A percentile compares a stretch with the other conserved stretches of the same genome.
Evolutionary conservation across 2,888 invertebrate species (phyloP).

Genomic region (Apamea epomidion): DNA sequence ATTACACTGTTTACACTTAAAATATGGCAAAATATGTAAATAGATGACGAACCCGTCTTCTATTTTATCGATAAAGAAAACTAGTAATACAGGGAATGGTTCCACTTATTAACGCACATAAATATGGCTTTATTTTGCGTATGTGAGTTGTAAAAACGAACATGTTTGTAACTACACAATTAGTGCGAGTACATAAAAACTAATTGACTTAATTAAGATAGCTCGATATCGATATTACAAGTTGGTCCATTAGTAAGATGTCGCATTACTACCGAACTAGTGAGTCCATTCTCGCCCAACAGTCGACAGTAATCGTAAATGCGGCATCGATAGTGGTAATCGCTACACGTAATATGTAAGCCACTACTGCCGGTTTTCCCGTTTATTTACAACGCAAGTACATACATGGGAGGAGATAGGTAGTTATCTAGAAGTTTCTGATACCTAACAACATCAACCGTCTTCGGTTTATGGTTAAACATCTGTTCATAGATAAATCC

Average conservation of each 20-base stretch:
- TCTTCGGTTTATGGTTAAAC: conserved; percentile 16
- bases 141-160: conserved; percentile 45
- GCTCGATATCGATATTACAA: conserved; percentile 53
- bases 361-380: conserved; percentile 22
- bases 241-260: conserved; percentile 61
- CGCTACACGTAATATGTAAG: conserved; percentile 55
- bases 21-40: conserved; percentile 35
- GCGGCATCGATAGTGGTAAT: conserved; percentile 53
- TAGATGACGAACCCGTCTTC: conserved; percentile 11
- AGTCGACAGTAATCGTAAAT: conserved; percentile 52
- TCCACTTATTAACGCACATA: conserved; percentile 39
- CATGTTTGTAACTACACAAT: conserved; percentile 57
- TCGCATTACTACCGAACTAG: conserved; percentile 58
- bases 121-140: conserved; percentile 51
- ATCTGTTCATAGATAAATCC: conserved; percentile 6
- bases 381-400: conserved; percentile 36
- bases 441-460: conserved; percentile 6
- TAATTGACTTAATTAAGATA: conserved; percentile 66
- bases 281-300: conserved; percentile 56
- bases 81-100: conserved; percentile 35
- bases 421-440: conserved; percentile 19
- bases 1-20: conserved; percentile 17
- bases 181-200: conserved; percentile 60
- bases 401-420: conserved; percentile 22
- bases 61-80: conserved; percentile 31